phyloP scores from a whole-genome alignment of 2,888 invertebrate genomes.

The Drosophila helvetica region DNA sequence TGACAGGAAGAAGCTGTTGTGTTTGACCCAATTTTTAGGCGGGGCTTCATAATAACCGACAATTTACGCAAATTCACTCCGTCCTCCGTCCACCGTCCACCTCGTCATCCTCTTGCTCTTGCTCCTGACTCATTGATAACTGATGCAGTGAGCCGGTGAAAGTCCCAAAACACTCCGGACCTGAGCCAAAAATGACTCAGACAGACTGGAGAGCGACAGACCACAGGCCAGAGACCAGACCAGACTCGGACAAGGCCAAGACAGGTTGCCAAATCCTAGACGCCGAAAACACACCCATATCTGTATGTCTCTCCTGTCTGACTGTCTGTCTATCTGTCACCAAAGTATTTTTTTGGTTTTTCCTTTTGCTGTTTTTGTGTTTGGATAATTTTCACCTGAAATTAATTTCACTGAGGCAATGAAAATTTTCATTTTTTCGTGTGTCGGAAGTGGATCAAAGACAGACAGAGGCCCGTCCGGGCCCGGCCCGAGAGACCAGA shows the following conservation, averaged over 20 bases:
- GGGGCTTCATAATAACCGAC: slow-evolving; percentile 42
- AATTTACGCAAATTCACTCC: slow-evolving; percentile 42
- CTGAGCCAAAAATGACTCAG: slow-evolving; percentile 25
- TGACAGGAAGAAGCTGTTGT: slow-evolving; percentile 53
- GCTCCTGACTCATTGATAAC: slow-evolving; percentile 39
- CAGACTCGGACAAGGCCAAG: slow-evolving; percentile 36
- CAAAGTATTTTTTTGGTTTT: slow-evolving; percentile 17
- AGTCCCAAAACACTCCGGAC: slow-evolving; percentile 34
- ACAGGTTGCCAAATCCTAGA: slow-evolving; percentile 47
- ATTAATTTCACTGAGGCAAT: slow-evolving; percentile 53
- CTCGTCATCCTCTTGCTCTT: slow-evolving; percentile 18
- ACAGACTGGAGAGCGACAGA: background rate
- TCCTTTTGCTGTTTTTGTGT: slow-evolving; percentile 12
- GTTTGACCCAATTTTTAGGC: slow-evolving; percentile 46
- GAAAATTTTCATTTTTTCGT: slow-evolving; percentile 56
- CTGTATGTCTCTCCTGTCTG: slow-evolving; percentile 20
- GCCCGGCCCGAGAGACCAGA: slow-evolving; percentile 15
- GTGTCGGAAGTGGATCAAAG: slow-evolving; percentile 73
- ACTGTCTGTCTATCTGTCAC: slow-evolving; percentile 29
- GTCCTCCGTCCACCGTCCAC: too few species aligned
- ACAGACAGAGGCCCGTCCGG: slow-evolving; percentile 53
- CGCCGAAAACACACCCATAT: slow-evolving; percentile 33
- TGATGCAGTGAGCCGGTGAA: slow-evolving; percentile 38
- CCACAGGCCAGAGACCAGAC: slow-evolving; percentile 23
- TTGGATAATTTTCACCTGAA: slow-evolving; percentile 44